phyloP scores from a whole-genome alignment of 2,888 invertebrate genomes.

The Spodoptera picta region DNA sequence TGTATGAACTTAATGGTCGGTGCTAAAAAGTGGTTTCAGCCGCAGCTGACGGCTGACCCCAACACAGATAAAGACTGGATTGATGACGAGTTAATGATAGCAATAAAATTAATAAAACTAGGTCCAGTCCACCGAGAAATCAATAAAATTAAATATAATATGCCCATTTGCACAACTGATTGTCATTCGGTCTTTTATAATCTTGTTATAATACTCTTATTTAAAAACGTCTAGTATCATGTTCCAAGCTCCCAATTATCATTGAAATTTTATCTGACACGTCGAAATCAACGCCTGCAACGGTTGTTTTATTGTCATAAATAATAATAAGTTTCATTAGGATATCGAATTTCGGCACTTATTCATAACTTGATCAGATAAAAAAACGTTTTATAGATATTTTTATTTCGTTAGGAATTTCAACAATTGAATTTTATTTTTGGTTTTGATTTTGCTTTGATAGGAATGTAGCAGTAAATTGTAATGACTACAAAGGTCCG shows the following conservation, averaged over 20 bases:
- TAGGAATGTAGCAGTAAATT: constrained; percentile 11
- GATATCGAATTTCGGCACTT: constrained; percentile 33
- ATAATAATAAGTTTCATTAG: constrained; percentile 29
- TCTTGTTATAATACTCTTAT: constrained; percentile 13
- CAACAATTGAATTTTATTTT: constrained; percentile 18
- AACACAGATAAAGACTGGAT: constrained; percentile 21
- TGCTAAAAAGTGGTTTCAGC: constrained; percentile 28
- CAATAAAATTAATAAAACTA: constrained; percentile 42
- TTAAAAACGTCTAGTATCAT: constrained; percentile 28
- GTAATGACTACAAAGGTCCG: constrained; percentile 17
- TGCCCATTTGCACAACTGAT: constrained; percentile 22
- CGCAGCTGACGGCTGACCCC: constrained; percentile 47
- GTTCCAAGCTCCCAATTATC: constrained; percentile 25
- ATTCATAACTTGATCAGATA: constrained; percentile 16
- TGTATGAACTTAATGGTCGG: constrained; percentile 35
- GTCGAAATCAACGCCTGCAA: constrained; percentile 31
- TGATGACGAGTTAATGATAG: constrained; percentile 31
- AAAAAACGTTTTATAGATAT: constrained; percentile 13
- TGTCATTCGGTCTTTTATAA: constrained; percentile 32
- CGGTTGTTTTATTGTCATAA: constrained; percentile 32
- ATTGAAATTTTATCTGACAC: constrained; percentile 33
- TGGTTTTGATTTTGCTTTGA: constrained; percentile 2
- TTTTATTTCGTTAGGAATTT: constrained; percentile 24
- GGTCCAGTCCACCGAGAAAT: constrained; percentile 19
- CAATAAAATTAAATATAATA: constrained; percentile 24